phyloP scores from a whole-genome alignment of 2,797 vertebrate genomes.

The Sebastes vulpes region DNA sequence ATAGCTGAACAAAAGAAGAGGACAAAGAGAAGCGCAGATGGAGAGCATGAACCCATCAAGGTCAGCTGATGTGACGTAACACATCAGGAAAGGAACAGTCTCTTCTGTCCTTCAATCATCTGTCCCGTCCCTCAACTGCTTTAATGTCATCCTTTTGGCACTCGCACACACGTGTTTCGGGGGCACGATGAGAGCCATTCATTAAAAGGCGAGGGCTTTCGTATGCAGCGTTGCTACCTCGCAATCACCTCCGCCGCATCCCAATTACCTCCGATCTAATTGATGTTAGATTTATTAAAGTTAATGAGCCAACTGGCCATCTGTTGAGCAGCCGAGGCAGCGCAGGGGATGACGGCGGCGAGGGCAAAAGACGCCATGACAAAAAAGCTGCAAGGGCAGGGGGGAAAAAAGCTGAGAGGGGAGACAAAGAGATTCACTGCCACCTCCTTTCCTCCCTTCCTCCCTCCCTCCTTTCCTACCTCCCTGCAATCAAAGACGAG shows the following conservation, averaged over 20 bases:
- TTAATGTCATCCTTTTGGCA: constrained; percentile 13
- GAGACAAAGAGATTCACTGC: constrained; percentile 55
- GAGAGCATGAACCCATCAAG: constrained; percentile 35
- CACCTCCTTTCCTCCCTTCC: background rate
- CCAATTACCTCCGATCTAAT: constrained; percentile 84
- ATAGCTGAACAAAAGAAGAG: constrained; percentile 9
- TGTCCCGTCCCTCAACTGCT: background rate
- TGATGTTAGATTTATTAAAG: constrained; percentile 85
- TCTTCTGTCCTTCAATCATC: constrained; percentile 37
- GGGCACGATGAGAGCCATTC: constrained; percentile 66
- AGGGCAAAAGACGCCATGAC: constrained; percentile 31
- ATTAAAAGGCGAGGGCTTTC: constrained; percentile 64
- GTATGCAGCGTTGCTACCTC: constrained; percentile 61
- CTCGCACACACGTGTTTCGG: background rate
- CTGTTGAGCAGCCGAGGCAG: constrained; percentile 77
- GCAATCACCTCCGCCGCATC: constrained; percentile 81
- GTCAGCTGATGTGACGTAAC: constrained; percentile 33
- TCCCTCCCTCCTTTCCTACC: background rate
- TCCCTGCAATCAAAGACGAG: constrained; percentile 42
- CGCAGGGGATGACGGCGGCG: constrained; percentile 61
- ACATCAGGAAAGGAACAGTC: constrained; percentile 1
- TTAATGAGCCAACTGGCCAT: constrained; percentile 85
- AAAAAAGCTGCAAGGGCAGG: constrained; percentile 30
- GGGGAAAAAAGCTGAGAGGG: background rate
- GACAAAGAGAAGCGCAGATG: constrained; percentile 51